Conservation (phyloP, 30 jellyfish, hydroid and myxozoan species). For the Chironex yamaguchii region DNA sequence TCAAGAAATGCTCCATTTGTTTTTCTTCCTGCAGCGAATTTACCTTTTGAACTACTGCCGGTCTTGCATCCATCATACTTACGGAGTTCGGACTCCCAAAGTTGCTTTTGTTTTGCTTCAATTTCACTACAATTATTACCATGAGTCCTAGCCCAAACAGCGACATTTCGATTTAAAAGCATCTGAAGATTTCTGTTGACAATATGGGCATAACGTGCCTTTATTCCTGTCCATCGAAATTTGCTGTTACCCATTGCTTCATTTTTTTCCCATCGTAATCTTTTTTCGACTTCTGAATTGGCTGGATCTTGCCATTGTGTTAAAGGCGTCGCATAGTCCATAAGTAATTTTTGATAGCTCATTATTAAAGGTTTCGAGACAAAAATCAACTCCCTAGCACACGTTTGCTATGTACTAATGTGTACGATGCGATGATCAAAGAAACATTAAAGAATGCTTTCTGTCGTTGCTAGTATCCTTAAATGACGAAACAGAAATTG, state of each 20-base stretch:
- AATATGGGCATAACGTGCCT: constrained; percentile 88
- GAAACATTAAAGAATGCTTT: too few species aligned
- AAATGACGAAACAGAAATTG: too few species aligned
- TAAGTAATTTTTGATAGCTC: constrained; percentile 79
- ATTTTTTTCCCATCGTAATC: constrained; percentile 90
- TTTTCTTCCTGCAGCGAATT: background rate
- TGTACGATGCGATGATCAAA: too few species aligned
- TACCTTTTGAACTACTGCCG: background rate
- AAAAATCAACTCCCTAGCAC: too few species aligned
- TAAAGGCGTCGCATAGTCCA: constrained; percentile 77
- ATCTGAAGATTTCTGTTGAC: constrained; percentile 77
- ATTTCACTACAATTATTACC: constrained; percentile 83
- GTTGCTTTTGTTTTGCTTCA: constrained; percentile 72
- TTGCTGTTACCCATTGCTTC: constrained; percentile 93
- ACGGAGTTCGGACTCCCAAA: constrained; percentile 62
- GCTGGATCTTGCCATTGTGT: constrained; percentile 43
- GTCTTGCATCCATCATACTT: background rate
- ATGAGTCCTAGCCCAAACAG: constrained; percentile 79
- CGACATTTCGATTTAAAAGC: constrained; percentile 66
- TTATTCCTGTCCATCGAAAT: constrained; percentile 83
- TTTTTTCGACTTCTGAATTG: constrained; percentile 58
- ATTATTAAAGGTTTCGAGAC: too few species aligned
- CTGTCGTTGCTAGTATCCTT: too few species aligned
- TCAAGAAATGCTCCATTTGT: background rate
- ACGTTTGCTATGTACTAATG: too few species aligned